Evolutionary conservation across 2,888 invertebrate species (phyloP), one percentile per base, ranked within the genome.

Genomic region (Antheraea assamensis): DNA sequence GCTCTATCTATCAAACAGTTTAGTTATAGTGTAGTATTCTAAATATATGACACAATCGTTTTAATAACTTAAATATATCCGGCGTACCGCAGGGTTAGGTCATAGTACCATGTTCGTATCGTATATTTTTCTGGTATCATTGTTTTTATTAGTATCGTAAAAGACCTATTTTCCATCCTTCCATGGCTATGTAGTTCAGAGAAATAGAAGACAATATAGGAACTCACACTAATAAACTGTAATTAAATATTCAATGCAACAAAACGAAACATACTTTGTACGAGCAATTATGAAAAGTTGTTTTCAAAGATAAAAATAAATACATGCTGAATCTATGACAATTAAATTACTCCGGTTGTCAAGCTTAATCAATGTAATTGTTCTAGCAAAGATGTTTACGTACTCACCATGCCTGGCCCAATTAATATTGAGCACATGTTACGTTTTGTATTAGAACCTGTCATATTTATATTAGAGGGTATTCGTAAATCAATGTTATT

Each of bases 391-490:
- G 47, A 47, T 68, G n/a, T 68, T 31, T 68, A 35, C 35, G 68
- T 68, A 71, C 30, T 71, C 17, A 68, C 61, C n/a, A n/a, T n/a
- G 72, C 66, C 10, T 30, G 68, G 47, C 35, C n/a, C 42, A 73
- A 52, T 27, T 49, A 61, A 64, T 64, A 24, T 42, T 31, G n/a
- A 68, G 68, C 68, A 35, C 35, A 64, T 13, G n/a, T 64, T 27
- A 68, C n/a, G 68, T 35, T 24, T 35, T 30, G 19, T 66, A 30
- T 31, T 31, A 27, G 19, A 66, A 66, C 3, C 30, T 31, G 21
- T 31, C 19, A 58, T 55, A 55, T 55, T 55, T 55, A 55, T n/a
- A 55, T 5, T 10, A n/a, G 21, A 55, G 55, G 24, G 21, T 7
- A n/a, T 21, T 24, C 55, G 55, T 8, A 55, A 55, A 55, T n/a